Base-by-base conservation (phyloP, 2,888 invertebrate genomes). In the Pristionchus mayeri region DNA sequence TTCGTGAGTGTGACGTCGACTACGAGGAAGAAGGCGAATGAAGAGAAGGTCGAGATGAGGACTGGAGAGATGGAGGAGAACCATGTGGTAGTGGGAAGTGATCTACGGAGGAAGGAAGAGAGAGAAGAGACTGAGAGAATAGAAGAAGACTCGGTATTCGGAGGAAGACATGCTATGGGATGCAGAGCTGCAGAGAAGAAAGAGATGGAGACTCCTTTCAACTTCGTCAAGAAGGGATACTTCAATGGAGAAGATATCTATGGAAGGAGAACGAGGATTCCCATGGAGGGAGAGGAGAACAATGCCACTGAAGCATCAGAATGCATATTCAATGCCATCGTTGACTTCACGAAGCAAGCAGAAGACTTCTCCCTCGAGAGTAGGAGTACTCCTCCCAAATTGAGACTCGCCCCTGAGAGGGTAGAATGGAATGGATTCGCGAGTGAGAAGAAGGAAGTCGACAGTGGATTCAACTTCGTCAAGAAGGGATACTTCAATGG, bases 211-310 rank as follows among this genome's bases (percentile, higher is more conserved):
- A 52, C 81, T 18, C 24, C 40, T 24, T 82, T 52, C 48, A 40
- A 82, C 21, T 63, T 82, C 48, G 81, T 82, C 30, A 50, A 57
- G 84, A 71, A 75, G 54, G 84, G 84, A 24, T 75, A 71, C 21
- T 71, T 37, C 84, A 84, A 75, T 54, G 84, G 54, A 40, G 71
- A 75, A 75, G 84, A 84, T 54, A 84, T 75, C 52, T 75, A 84
- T 75, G 71, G 71, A 21, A 84, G 75, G 24, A 84, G 52, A 75
- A 44, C 52, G 50, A 27, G 54, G 11, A 52, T 37, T 40, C n/a
- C 34, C 7, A 75, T 40, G 27, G 71, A 71, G 37, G 50, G 34
- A n/a, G 84, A 75, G 18, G 44, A 52, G 52, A n/a, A 57, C 37
- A 52, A 54, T 18, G 44, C 63, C 2, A 63, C 44, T 0, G 71